A percentile compares a stretch with the other conserved stretches of the same genome.
Conservation (phyloP, 2,113 vertebrate species). For the Sinosuthora webbiana region DNA sequence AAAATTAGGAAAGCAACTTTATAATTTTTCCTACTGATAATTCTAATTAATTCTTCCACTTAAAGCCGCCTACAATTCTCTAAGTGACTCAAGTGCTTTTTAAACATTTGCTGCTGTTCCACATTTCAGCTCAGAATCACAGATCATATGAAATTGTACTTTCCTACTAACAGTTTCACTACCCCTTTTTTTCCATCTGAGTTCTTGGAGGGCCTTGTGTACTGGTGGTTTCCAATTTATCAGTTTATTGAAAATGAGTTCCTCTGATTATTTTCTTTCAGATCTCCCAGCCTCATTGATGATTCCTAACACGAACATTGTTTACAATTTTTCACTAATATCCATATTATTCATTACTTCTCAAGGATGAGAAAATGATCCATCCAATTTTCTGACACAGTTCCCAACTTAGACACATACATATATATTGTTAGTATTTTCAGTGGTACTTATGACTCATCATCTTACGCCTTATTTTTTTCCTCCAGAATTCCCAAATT, state of each 20-base stretch:
- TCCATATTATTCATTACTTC: background rate
- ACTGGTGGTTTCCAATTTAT: background rate
- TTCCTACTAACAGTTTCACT: background rate
- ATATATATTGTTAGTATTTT: background rate
- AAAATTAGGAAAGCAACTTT: background rate
- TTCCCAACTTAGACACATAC: background rate
- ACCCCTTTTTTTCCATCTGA: background rate
- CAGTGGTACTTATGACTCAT: background rate
- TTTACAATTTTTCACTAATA: background rate
- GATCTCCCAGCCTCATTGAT: background rate
- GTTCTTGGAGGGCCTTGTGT: background rate
- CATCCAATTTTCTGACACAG: background rate
- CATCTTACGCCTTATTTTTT: background rate
- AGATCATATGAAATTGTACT: background rate
- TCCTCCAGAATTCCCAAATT: background rate
- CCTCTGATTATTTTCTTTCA: background rate
- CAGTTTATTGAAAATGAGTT: background rate
- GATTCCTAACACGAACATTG: background rate
- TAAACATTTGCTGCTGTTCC: background rate
- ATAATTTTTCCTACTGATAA: background rate
- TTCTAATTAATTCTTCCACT: background rate
- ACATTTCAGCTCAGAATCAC: background rate
- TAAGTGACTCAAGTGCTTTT: background rate
- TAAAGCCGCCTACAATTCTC: background rate
- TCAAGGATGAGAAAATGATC: background rate